Conservation (phyloP, 2,888 invertebrate species). For the Tineola bisselliella region DNA sequence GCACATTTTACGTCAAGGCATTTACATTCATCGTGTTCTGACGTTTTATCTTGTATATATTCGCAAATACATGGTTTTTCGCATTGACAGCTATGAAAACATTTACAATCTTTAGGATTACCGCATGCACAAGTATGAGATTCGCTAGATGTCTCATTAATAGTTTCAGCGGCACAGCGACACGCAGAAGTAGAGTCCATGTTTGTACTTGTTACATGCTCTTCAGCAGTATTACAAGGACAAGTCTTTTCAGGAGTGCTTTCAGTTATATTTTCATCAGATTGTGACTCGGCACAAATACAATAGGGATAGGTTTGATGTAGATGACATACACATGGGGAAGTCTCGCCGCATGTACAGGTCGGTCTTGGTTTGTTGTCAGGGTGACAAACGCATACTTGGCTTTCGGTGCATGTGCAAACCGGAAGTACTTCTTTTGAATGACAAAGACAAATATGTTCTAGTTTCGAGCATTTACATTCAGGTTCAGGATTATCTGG, state of each 20-base stretch:
- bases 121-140: constrained; percentile 37
- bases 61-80: constrained; percentile 13
- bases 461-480: constrained; percentile 37
- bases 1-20: not conserved
- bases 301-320: constrained; percentile 41
- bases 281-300: constrained; percentile 24
- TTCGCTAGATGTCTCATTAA: constrained; percentile 23
- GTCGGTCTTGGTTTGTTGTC: constrained; percentile 30
- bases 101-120: constrained; percentile 42
- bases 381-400: constrained; percentile 42
- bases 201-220: constrained; percentile 24
- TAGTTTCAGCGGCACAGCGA: constrained; percentile 34
- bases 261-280: not conserved
- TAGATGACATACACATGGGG: constrained; percentile 44
- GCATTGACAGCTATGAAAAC: constrained; percentile 30
- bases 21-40: not conserved
- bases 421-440: constrained; percentile 28
- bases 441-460: constrained; percentile 43
- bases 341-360: constrained; percentile 41
- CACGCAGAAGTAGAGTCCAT: constrained; percentile 36
- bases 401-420: constrained; percentile 36
- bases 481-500: constrained; percentile 30
- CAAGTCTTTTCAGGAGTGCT: constrained; percentile 39
- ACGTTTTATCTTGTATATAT: constrained; percentile 16
- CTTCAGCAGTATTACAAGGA: constrained; percentile 34